Evolutionary conservation across 2,888 invertebrate species (phyloP).

Genomic region (Calameuta idolon): DNA sequence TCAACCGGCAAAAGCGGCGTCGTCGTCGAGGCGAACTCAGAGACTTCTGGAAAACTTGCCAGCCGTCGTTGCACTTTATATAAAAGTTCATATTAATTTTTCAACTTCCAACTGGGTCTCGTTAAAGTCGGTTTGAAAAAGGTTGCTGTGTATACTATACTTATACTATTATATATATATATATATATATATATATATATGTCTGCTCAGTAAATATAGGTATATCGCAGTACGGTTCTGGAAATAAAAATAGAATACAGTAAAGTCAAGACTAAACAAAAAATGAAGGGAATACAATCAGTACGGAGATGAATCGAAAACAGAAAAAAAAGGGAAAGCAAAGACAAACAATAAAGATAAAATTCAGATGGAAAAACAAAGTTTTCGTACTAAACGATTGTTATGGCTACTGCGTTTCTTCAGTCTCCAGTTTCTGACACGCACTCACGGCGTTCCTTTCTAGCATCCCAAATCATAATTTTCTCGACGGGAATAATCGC

Average conservation of each 20-base stretch:
- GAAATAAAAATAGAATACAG: neutral
- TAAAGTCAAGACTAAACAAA: neutral
- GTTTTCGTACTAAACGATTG: neutral
- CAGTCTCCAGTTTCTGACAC: neutral
- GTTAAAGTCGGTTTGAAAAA: conserved; percentile 19
- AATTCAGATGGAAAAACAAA: neutral
- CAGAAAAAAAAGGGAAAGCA: neutral
- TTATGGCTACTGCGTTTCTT: neutral
- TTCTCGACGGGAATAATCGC: neutral
- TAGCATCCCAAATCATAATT: neutral
- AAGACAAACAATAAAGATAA: neutral
- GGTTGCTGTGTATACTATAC: neutral
- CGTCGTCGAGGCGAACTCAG: neutral
- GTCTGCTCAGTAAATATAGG: neutral
- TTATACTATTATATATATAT: neutral
- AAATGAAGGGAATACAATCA: neutral
- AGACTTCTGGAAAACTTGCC: conserved; percentile 26
- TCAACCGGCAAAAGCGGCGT: conserved; percentile 23
- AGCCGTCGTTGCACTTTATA: conserved; percentile 23
- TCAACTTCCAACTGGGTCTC: conserved; percentile 19
- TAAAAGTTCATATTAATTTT: conserved; percentile 39
- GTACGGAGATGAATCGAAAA: neutral
- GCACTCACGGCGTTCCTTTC: too few species aligned
- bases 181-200: too few species aligned
- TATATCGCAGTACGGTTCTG: neutral